These are phyloP conservation scores for Holacanthella duospinosa DNA, from an alignment of 2,888 invertebrate species.

Conservation along the genomic window DNA sequence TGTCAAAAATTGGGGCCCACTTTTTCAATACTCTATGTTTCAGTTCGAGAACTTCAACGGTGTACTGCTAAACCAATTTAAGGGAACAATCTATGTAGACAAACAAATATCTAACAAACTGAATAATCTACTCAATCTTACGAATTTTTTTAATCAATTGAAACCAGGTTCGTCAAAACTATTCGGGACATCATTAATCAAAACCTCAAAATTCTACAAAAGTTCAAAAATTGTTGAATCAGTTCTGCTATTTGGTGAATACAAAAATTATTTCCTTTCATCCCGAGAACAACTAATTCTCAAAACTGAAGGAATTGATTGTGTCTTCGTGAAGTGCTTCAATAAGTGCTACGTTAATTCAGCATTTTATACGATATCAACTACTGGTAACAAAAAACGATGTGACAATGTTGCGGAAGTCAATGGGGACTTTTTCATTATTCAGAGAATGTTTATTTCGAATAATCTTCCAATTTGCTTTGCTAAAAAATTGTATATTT, in stretches of 20 bases:
- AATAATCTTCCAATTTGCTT: not conserved
- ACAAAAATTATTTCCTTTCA: not conserved
- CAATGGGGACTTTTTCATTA: conserved; percentile 2
- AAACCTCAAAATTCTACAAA: too few species aligned
- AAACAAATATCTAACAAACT: conserved; percentile 4
- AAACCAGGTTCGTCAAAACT: too few species aligned
- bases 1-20: conserved; percentile 4
- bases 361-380: not conserved
- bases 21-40: not conserved
- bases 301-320: not conserved
- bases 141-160: not conserved
- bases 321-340: not conserved
- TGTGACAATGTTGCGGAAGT: conserved; percentile 3
- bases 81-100: not conserved
- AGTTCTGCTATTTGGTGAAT: not conserved
- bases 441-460: not conserved
- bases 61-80: not conserved
- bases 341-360: not conserved
- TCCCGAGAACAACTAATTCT: not conserved
- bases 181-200: too few species aligned
- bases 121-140: not conserved
- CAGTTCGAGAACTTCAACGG: conserved; percentile 10
- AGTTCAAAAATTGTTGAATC: too few species aligned
- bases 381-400: not conserved
- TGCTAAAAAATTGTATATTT: not conserved